Percentiles rank a stretch among this genome's conserved stretches.
These are phyloP conservation scores for Polyergus mexicanus DNA, from an alignment of 1,140 invertebrate species.

Conservation along the genomic window DNA sequence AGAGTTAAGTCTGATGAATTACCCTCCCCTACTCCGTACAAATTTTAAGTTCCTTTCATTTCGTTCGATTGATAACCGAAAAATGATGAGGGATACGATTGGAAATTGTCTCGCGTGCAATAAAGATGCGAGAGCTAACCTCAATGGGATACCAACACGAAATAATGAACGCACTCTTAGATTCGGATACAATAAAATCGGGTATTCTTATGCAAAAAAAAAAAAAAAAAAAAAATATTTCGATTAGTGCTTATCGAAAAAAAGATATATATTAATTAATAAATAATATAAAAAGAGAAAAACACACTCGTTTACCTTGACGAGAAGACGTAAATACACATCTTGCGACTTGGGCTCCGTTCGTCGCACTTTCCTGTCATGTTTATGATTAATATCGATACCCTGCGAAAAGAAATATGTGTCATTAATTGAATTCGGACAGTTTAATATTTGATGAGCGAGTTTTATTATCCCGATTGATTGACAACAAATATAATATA, in stretches of 20 bases:
- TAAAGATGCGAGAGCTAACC: conserved; percentile 3
- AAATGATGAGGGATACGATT: neutral
- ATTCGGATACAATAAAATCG: neutral
- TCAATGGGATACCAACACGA: neutral
- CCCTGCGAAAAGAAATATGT: conserved; percentile 92
- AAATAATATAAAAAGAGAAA: neutral
- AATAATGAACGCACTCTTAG: neutral
- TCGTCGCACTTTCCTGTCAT: conserved; percentile 98
- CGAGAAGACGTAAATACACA: conserved; percentile 98
- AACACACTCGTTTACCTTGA: conserved; percentile 91
- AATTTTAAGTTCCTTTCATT: neutral
- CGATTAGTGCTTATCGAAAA: neutral
- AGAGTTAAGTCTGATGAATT: neutral
- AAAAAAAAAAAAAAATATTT: too few species aligned
- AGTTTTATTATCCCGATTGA: conserved; percentile 53
- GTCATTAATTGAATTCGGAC: conserved; percentile 36
- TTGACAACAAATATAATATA: conserved; percentile 21
- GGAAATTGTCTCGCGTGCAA: neutral
- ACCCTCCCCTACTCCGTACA: neutral
- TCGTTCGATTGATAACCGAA: neutral
- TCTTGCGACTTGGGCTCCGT: conserved; percentile 98
- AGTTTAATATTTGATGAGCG: neutral
- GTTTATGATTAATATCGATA: conserved; percentile 99
- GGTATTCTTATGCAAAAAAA: too few species aligned
- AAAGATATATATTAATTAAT: neutral